These are phyloP conservation scores for Augiades crinisus DNA, from an alignment of 2,888 invertebrate genomes.

Conservation along the genomic window DNA sequence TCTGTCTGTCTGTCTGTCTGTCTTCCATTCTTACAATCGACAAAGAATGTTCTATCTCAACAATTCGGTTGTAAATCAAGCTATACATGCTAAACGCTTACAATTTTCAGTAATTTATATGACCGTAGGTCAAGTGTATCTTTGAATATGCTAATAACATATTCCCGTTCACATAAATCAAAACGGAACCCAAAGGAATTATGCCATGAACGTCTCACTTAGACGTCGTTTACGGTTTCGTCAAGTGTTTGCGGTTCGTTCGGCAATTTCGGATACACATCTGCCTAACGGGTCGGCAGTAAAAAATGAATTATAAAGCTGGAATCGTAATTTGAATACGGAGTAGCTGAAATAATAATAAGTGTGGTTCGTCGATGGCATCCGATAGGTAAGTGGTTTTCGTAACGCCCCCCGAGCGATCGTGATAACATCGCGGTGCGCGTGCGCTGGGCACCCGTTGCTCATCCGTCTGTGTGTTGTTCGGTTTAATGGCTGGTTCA, in stretches of 20 bases:
- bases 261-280: neutral
- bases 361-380: conserved; percentile 57
- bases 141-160: neutral
- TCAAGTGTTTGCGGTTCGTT: neutral
- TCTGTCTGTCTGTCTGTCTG: too few species aligned
- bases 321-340: conserved; percentile 56
- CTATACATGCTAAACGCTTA: conserved; percentile 36
- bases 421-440: conserved; percentile 58
- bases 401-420: conserved; percentile 72
- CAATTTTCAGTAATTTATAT: conserved; percentile 37
- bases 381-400: conserved; percentile 77
- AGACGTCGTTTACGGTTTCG: neutral
- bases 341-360: conserved; percentile 73
- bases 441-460: conserved; percentile 55
- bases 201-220: conserved; percentile 3
- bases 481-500: too few species aligned
- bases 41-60: too few species aligned
- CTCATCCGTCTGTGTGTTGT: neutral
- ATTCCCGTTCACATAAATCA: conserved; percentile 1
- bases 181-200: too few species aligned
- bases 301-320: conserved; percentile 46
- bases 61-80: too few species aligned
- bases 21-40: conserved; percentile 35
- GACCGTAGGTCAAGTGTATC: conserved; percentile 1
- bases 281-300: conserved; percentile 23